Conservation (phyloP, 2,888 invertebrate genomes). For the Polyommatus icarus region DNA sequence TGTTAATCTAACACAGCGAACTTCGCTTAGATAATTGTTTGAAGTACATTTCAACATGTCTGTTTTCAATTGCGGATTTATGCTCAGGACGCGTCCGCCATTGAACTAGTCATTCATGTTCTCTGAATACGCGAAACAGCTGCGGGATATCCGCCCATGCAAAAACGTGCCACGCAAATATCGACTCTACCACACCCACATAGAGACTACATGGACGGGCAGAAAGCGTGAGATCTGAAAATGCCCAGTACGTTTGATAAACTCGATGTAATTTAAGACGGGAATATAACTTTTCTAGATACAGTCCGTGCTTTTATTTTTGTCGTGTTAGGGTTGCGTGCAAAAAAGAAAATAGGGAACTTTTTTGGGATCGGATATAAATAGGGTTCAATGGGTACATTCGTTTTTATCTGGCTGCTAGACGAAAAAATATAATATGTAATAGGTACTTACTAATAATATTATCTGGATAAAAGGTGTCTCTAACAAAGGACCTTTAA, state of each 20-base stretch:
- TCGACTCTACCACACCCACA: background rate
- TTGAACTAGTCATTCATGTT: constrained; percentile 61
- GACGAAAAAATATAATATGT: too few relatives aligned
- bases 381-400: background rate
- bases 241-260: constrained; percentile 51
- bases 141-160: constrained; percentile 48
- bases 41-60: constrained; percentile 8
- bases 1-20: constrained; percentile 10
- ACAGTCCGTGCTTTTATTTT: constrained; percentile 27
- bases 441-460: too few relatives aligned
- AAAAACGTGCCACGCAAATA: constrained; percentile 26
- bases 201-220: background rate
- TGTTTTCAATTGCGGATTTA: constrained; percentile 31
- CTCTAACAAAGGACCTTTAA: too few relatives aligned
- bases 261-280: constrained; percentile 47
- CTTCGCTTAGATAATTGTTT: constrained; percentile 26
- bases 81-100: constrained; percentile 41
- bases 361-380: background rate
- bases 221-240: constrained; percentile 36
- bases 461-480: too few relatives aligned
- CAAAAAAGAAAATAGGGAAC: constrained; percentile 6
- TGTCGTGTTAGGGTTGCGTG: background rate
- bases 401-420: background rate
- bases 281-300: constrained; percentile 41
- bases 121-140: constrained; percentile 60